A percentile compares a stretch with the other conserved stretches of the same genome.
Evolutionary conservation across 2,113 vertebrate species (phyloP).

Genomic region (Sinocyclocheilus anshuiensis): DNA sequence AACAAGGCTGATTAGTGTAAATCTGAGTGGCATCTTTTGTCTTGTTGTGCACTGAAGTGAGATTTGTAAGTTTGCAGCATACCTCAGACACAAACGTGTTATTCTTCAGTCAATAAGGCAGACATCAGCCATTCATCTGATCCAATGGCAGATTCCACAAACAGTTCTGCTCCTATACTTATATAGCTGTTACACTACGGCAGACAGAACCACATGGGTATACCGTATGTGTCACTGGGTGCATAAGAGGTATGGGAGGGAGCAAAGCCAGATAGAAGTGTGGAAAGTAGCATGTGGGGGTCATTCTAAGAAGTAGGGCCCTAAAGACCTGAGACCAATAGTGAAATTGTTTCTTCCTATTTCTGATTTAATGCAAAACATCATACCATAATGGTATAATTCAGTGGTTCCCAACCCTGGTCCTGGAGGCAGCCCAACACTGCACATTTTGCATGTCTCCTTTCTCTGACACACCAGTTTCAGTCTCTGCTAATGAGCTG

Average conservation of each 20-base stretch:
- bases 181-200: neutral
- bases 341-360: neutral
- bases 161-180: neutral
- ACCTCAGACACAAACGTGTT: neutral
- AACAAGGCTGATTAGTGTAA: neutral
- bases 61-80: neutral
- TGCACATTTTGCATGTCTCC: no score
- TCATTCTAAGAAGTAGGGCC: neutral
- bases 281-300: neutral
- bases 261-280: neutral
- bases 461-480: no score
- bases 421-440: no score
- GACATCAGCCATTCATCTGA: neutral
- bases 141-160: neutral
- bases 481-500: no score
- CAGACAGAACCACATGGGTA: slow-evolving; percentile 3
- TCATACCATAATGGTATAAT: neutral
- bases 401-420: no score
- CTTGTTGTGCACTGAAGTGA: neutral
- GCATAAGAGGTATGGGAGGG: neutral
- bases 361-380: neutral
- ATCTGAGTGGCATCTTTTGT: neutral
- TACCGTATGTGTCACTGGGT: neutral
- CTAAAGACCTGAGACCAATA: neutral
- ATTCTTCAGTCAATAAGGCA: neutral